A percentile compares a stretch with the other conserved stretches of the same genome.
These are phyloP conservation scores for Umimayanthus chanpuru DNA, from an alignment of 92 coral and sea anemone species.

Conservation along the genomic window DNA sequence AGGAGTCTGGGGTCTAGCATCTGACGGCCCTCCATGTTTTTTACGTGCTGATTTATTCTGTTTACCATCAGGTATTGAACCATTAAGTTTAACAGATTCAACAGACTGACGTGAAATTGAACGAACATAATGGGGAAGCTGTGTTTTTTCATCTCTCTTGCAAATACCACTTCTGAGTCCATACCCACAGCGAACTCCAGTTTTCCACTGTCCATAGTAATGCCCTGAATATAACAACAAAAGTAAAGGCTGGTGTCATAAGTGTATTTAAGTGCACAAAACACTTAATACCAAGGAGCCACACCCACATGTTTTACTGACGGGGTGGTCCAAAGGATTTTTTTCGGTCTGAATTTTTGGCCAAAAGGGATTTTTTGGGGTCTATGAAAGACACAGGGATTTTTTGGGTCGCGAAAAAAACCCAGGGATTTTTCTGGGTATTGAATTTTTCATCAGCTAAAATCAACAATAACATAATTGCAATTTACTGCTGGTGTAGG, in stretches of 20 bases:
- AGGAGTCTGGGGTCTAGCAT: slow-evolving; percentile 52
- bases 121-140: slow-evolving; percentile 67
- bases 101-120: slow-evolving; percentile 83
- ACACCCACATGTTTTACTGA: too few relatives aligned
- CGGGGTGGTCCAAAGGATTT: too few relatives aligned
- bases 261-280: neutral
- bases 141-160: slow-evolving; percentile 68
- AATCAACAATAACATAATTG: too few relatives aligned
- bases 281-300: too few relatives aligned
- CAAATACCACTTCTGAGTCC: slow-evolving; percentile 75
- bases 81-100: slow-evolving; percentile 79
- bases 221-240: slow-evolving; percentile 54
- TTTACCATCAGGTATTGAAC: slow-evolving; percentile 60
- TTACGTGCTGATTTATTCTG: slow-evolving; percentile 30
- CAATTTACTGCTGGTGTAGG: too few relatives aligned
- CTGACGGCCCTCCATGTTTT: slow-evolving; percentile 43
- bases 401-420: too few relatives aligned
- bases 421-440: too few relatives aligned
- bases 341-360: too few relatives aligned
- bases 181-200: slow-evolving; percentile 90
- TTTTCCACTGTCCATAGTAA: slow-evolving; percentile 94
- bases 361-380: too few relatives aligned
- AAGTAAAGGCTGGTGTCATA: neutral
- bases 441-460: too few relatives aligned
- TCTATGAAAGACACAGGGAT: too few relatives aligned